Conservation (phyloP, 2,113 vertebrate species). For the Thryonomys swinderianus region DNA sequence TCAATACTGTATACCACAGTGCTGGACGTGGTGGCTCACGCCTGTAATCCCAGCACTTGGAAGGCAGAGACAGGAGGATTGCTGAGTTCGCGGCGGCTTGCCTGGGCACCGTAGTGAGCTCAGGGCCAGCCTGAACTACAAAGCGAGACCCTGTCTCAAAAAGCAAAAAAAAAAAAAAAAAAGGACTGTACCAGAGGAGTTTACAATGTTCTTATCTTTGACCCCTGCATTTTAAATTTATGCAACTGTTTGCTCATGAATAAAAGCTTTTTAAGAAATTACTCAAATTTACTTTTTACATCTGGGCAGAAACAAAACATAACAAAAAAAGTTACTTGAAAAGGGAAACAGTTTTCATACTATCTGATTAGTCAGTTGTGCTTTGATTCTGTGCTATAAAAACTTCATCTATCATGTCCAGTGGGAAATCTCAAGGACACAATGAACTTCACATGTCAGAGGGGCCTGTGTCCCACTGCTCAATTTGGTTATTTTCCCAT, state of each 20-base stretch:
- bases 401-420: background rate
- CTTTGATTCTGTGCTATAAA: slow-evolving; percentile 6
- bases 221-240: background rate
- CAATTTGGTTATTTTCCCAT: background rate
- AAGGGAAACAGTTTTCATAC: background rate
- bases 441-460: slow-evolving; percentile 15
- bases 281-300: slow-evolving; percentile 17
- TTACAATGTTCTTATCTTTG: background rate
- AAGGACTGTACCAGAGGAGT: background rate
- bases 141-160: too few species aligned
- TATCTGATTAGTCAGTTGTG: background rate
- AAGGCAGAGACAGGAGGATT: too few species aligned
- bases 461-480: background rate
- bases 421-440: background rate
- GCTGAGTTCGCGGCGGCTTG: too few species aligned
- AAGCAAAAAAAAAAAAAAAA: too few species aligned
- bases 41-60: too few species aligned
- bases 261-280: background rate
- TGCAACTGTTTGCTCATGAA: background rate
- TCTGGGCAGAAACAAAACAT: background rate
- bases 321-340: background rate
- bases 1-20: too few species aligned
- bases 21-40: too few species aligned
- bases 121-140: too few species aligned
- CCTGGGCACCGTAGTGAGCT: too few species aligned